Evolutionary conservation across 2,797 vertebrate genomes (phyloP).

Genomic region (Podargus strigoides): DNA sequence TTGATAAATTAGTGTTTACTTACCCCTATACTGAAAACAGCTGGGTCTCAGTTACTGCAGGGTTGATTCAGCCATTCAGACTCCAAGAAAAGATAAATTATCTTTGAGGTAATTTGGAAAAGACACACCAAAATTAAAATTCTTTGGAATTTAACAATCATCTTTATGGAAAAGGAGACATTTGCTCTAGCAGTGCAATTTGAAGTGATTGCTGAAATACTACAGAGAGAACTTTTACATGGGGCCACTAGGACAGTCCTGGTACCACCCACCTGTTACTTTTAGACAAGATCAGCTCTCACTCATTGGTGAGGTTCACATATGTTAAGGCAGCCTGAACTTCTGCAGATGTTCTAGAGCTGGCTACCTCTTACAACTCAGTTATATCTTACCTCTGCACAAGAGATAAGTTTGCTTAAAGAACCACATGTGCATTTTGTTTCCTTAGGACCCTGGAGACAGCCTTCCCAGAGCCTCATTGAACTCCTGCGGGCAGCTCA

Average conservation of each 20-base stretch:
- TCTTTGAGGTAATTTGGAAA: background rate
- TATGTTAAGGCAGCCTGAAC: background rate
- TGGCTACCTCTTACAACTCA: background rate
- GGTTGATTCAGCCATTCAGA: background rate
- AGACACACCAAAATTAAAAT: background rate
- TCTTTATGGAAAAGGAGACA: background rate
- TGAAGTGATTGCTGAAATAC: background rate
- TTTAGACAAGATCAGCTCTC: background rate
- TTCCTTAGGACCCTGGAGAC: background rate
- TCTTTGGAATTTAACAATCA: background rate
- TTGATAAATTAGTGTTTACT: conserved; percentile 18
- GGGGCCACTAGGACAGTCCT: background rate
- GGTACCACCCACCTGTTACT: background rate
- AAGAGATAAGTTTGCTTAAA: background rate
- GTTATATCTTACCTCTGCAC: background rate
- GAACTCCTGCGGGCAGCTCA: fast-evolving
- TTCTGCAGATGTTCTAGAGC: background rate
- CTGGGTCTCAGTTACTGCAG: background rate
- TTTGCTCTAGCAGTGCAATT: background rate
- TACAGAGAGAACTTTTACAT: background rate
- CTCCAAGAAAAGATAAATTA: background rate
- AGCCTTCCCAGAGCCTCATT: background rate
- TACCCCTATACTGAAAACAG: background rate
- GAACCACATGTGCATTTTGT: background rate
- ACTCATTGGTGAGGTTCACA: background rate